Base-by-base conservation (phyloP, 2,113 vertebrate species). In the Trochalopteron elliotii region DNA sequence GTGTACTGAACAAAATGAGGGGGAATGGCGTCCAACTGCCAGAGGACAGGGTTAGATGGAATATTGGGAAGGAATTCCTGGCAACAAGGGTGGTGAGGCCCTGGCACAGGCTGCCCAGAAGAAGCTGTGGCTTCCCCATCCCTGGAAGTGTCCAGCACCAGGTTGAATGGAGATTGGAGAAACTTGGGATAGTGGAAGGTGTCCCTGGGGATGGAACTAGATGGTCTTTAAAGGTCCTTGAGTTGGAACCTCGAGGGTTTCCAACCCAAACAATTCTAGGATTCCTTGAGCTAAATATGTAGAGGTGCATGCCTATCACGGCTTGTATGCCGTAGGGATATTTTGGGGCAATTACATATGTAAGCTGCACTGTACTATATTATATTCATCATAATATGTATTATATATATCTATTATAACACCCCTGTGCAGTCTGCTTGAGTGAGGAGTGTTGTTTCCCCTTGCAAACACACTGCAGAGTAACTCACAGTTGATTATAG, bases 81-180 rank as follows among this genome's bases (percentile, higher is more conserved):
- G 0, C 19, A 45, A 5, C 0, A 16, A 60, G 23, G 10, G 23
- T 45, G 37, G 7, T 0, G 0, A 53, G 45, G 11, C 23, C 2
- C 52, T 60, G 39, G 45, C 16, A 10, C 39, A 47, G 20, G 24
- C 0, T 82, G 5, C 13, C 39, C n/a, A 53, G 39, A n/a, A 60
- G 61, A 0, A 68, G 14, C 24, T 68, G 16, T 21, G 45, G 39
- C 12, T 68, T 28, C 2, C 28, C 11, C 28, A 30, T 37, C 52
- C 18, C 37, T 75, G 28, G 12, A 1, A 67, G 11, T n/a, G 45
- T 15, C 28, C 39, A 21, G 17, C 45, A 9, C 10, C 37, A 39
- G 24, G 20, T 0, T 53, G 69, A 45, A 53, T 2, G 5, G 39
- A 6, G 10, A 5, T 21, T 52, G 23, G 11, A 53, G 19, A 28